Evolutionary conservation across 2,113 vertebrate species (phyloP).

Genomic region (Heloderma charlesbogerti): DNA sequence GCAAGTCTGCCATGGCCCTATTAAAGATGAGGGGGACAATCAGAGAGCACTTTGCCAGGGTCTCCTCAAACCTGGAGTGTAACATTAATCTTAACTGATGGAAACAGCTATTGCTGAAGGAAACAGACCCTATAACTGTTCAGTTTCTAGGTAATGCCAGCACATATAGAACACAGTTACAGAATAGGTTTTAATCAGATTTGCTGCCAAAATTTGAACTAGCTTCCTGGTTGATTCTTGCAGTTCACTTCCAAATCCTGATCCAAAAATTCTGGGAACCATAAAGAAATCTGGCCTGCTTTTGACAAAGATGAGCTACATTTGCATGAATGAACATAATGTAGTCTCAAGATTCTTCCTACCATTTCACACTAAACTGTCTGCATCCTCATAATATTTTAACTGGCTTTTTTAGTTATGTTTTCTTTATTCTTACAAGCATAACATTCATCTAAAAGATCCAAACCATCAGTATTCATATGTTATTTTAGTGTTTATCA

Average conservation of each 20-base stretch:
- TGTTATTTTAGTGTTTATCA: background rate
- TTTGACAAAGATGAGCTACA: background rate
- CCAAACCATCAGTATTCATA: background rate
- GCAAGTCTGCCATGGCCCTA: background rate
- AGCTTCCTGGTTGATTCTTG: background rate
- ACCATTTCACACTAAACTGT: background rate
- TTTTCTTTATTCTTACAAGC: background rate
- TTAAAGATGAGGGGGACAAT: background rate
- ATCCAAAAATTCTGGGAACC: background rate
- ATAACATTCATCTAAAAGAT: background rate
- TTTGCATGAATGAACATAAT: background rate
- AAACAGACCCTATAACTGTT: background rate
- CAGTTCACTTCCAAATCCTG: background rate
- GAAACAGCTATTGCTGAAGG: background rate
- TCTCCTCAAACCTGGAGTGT: background rate
- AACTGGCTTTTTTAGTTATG: background rate
- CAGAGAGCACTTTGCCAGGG: background rate
- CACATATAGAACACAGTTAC: background rate
- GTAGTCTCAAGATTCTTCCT: background rate
- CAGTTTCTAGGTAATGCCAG: background rate
- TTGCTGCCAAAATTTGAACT: slow-evolving; percentile 1
- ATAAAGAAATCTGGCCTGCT: background rate
- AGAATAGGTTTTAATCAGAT: background rate
- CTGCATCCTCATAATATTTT: background rate
- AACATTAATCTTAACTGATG: background rate